Base-by-base conservation (phyloP, 2,113 vertebrate species). In the Paraplagusia blochii region DNA sequence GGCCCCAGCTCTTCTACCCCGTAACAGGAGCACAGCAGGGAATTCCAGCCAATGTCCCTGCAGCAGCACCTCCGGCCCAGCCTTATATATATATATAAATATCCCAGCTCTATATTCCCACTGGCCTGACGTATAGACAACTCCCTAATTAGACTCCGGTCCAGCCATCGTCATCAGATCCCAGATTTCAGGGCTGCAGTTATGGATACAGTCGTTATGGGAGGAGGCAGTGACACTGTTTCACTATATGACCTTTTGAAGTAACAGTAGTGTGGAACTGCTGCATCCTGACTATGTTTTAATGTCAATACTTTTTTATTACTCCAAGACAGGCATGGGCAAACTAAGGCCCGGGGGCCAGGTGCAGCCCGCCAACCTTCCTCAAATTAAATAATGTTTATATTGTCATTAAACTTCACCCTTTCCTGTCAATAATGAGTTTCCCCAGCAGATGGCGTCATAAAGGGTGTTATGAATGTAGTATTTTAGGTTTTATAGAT, bases 61-160 rank as follows among this genome's bases (percentile, higher is more conserved):
- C 58, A 59, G 62, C 42, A 40, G 52, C 49, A 17, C 63, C 68
- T 68, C 73, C 49, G 38, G 43, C 66, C 78, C 73, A 49, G 70
- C 66, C 80, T 82, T 78, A 73, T 86, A 90, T 89, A n/a, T n/a
- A n/a, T n/a, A n/a, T n/a, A n/a, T n/a, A n/a, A n/a, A n/a, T n/a
- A 89, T 86, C 69, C 71, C 77, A 61, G 48, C 70, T 72, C 80
- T 84, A 66, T 81, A 76, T 82, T 81, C 78, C 77, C 49, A 65
- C 74, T 66, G 17, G 34, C 71, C 50, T 68, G 83, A 84, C 85
- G 80, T 86, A 82, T 79, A 82, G 83, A 83, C 83, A 63, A 63
- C 56, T 84, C 77, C 69, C 84, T 87, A 89, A 88, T 90, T 90
- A 90, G 85, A 85, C 88, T 79, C 78, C 77, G 77, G 80, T 79